phyloP scores from a whole-genome alignment of 2,113 vertebrate genomes.

The Chinchilla lanigera region DNA sequence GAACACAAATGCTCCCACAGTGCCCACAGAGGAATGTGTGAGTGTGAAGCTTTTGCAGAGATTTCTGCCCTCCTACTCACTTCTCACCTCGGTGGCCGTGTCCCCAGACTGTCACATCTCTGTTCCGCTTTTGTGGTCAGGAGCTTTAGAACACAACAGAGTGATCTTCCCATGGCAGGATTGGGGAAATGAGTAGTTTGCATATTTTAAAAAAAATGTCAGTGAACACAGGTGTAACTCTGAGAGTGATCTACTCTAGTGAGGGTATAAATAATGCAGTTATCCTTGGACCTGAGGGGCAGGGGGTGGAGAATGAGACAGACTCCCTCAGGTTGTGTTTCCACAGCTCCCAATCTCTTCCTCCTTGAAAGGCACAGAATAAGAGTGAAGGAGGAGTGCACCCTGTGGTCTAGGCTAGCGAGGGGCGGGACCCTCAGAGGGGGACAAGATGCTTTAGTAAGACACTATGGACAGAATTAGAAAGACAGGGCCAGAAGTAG shows the following conservation, averaged over 20 bases:
- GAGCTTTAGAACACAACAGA: background rate
- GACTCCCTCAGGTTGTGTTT: background rate
- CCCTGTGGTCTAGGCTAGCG: background rate
- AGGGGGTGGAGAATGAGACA: too few species aligned
- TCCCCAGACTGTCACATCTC: background rate
- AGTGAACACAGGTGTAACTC: background rate
- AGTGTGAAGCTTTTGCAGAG: too few species aligned
- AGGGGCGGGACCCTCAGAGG: background rate
- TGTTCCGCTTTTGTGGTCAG: background rate
- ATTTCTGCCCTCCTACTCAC: background rate
- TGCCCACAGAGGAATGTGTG: rapidly evolving
- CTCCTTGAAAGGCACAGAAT: rapidly evolving
- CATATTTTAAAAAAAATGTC: background rate
- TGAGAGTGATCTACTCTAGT: background rate
- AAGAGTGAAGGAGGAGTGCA: too few species aligned
- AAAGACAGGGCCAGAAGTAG: background rate
- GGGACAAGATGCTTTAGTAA: background rate
- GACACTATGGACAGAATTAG: background rate
- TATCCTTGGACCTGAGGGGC: background rate
- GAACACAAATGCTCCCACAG: too few species aligned
- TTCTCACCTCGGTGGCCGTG: background rate
- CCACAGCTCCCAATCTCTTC: background rate
- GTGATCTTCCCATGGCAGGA: background rate
- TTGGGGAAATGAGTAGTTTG: background rate
- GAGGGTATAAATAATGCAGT: background rate